Evolutionary conservation across 2,797 vertebrate species (phyloP).

Genomic region (Coccyzus lansbergi): DNA sequence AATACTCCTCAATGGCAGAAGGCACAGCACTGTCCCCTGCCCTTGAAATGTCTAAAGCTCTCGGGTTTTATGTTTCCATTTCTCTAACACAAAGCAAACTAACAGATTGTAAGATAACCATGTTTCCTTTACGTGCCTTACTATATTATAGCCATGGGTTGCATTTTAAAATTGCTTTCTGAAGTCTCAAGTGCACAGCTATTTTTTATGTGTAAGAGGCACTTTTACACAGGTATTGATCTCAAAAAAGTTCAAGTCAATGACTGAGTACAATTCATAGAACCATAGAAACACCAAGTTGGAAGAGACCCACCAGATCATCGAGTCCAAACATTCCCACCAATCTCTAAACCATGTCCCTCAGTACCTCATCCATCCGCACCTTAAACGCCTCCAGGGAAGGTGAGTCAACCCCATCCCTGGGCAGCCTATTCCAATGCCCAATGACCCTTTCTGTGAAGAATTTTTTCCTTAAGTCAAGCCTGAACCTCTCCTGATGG

Average conservation of each 20-base stretch:
- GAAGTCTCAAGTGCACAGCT: background rate
- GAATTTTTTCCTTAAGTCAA: too few relatives aligned
- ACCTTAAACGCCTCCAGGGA: too few relatives aligned
- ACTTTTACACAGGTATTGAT: background rate
- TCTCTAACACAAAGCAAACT: background rate
- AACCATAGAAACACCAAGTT: too few relatives aligned
- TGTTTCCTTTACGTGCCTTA: background rate
- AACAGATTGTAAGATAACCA: background rate
- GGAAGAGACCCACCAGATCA: too few relatives aligned
- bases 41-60: background rate
- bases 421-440: too few relatives aligned
- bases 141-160: background rate
- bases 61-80: background rate
- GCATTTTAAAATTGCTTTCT: background rate
- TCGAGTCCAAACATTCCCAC: too few relatives aligned
- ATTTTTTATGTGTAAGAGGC: background rate
- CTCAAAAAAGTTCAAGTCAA: background rate
- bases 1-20: background rate
- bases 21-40: accelerated
- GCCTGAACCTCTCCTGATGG: too few relatives aligned
- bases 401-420: too few relatives aligned
- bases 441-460: too few relatives aligned
- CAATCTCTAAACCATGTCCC: too few relatives aligned
- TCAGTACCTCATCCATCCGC: too few relatives aligned
- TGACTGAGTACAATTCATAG: background rate